Conservation (phyloP, 2,797 vertebrate species). For the Buceros bicornis region DNA sequence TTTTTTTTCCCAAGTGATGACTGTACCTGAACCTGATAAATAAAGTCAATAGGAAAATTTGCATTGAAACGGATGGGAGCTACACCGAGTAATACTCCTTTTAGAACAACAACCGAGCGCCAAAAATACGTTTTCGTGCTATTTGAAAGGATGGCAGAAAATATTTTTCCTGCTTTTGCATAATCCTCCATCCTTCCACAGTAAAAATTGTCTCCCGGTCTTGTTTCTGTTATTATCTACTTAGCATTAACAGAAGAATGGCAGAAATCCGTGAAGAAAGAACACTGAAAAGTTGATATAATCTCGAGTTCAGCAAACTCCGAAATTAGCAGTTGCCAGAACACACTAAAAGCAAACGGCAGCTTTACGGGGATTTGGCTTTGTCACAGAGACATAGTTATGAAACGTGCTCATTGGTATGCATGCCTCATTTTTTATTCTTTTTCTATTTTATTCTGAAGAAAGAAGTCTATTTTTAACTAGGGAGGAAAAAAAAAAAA, state of each 20-base stretch:
- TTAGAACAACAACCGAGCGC: neutral
- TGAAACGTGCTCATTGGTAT: conserved; percentile 24
- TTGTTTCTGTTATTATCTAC: conserved; percentile 17
- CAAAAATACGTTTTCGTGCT: neutral
- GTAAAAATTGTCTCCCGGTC: neutral
- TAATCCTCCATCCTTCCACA: neutral
- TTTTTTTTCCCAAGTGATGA: neutral
- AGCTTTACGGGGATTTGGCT: conserved; percentile 24
- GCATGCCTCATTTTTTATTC: conserved; percentile 25
- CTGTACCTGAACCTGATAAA: neutral
- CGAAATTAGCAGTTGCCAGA: conserved; percentile 9
- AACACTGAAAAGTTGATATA: neutral
- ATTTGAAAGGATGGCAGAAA: neutral
- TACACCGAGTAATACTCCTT: neutral
- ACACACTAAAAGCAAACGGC: conserved; percentile 4
- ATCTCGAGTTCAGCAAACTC: conserved; percentile 33
- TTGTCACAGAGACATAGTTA: conserved; percentile 41
- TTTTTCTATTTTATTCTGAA: neutral
- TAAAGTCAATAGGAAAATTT: conserved; percentile 10
- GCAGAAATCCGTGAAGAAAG: neutral
- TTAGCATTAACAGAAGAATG: conserved; percentile 4
- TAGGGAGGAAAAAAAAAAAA: neutral
- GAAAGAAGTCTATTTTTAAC: conserved; percentile 19
- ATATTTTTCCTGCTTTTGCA: neutral
- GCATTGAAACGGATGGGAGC: neutral